Base-by-base conservation (phyloP, 2,888 invertebrate genomes). In the Entomobrya multifasciata region DNA sequence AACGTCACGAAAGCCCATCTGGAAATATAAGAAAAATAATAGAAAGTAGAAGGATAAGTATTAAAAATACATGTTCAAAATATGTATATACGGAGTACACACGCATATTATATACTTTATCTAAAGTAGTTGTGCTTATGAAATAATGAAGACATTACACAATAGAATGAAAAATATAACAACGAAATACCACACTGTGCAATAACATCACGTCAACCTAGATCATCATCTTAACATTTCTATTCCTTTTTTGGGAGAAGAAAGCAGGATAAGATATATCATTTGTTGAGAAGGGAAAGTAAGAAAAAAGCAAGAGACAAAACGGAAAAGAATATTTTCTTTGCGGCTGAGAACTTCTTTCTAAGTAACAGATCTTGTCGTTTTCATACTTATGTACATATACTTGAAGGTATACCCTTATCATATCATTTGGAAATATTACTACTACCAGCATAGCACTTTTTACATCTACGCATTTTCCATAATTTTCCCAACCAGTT, bases 1-100 rank as follows among this genome's bases (percentile, higher is more conserved):
- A 91, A 91, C 17, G 91, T 90, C 22, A 91, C 90, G 90, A 93
- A 92, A 15, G 93, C 92, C 92, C 93, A 93, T 79, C 93, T 93
- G 91, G 36, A 80, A 80, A 22, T n/a, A 25, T 8, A 62, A 41
- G 41, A 57, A 57, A 57, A 25, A 22, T 13, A 25, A 55, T 4
- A 55, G 55, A 57, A 57, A 41, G 36, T 27, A 52, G 36, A 13
- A 20, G 25, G 55, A 44, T 36, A 65, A 36, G 20, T 57, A 36
- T 36, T 36, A 36, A 6, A 36, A 15, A 27, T 62, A 27, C 60
- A 60, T 60, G n/a, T n/a, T n/a, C n/a, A n/a, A 27, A 17, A 55
- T 55, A 20, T 8, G 13, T 20, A 22, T 60, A 20, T 55, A 55
- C 52, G n/a, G 22, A 36, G 3, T 11, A 44, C 27, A 67, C 49